phyloP scores from a whole-genome alignment of 2,113 vertebrate species.

The Ceyx melanurus region DNA sequence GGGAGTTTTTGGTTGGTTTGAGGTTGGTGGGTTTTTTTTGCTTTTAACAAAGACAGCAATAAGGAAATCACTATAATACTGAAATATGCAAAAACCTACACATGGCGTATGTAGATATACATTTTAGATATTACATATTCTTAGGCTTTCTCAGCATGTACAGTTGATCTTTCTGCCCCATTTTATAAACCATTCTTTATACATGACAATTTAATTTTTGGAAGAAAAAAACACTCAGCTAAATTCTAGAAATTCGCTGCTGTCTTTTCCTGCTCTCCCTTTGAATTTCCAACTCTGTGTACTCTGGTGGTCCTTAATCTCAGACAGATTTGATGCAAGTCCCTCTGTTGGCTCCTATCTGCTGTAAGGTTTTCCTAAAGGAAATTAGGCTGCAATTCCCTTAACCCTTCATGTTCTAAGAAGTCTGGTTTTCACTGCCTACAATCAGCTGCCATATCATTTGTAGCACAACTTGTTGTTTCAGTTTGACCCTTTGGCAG shows the following conservation, averaged over 20 bases:
- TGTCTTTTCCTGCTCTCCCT: not conserved
- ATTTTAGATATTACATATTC: no score
- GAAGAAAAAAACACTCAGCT: not conserved
- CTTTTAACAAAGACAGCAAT: not conserved
- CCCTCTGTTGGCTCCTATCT: not conserved
- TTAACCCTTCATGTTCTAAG: not conserved
- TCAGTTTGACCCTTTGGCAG: no score
- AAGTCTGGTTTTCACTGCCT: no score
- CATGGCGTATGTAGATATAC: fast-evolving
- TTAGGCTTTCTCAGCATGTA: not conserved
- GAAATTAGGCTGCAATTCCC: not conserved
- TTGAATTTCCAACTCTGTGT: not conserved
- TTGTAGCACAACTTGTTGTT: no score
- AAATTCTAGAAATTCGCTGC: not conserved
- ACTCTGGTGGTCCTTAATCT: not conserved
- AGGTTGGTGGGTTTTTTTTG: no score
- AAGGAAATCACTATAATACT: not conserved
- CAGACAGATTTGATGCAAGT: not conserved
- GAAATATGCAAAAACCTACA: not conserved
- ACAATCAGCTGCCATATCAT: no score
- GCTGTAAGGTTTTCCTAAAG: not conserved
- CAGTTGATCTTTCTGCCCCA: not conserved
- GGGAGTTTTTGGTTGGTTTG: no score
- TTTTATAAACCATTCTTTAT: not conserved
- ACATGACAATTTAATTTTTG: not conserved